Conservation (phyloP, 2,888 invertebrate genomes). For the Coecobrya sp. region DNA sequence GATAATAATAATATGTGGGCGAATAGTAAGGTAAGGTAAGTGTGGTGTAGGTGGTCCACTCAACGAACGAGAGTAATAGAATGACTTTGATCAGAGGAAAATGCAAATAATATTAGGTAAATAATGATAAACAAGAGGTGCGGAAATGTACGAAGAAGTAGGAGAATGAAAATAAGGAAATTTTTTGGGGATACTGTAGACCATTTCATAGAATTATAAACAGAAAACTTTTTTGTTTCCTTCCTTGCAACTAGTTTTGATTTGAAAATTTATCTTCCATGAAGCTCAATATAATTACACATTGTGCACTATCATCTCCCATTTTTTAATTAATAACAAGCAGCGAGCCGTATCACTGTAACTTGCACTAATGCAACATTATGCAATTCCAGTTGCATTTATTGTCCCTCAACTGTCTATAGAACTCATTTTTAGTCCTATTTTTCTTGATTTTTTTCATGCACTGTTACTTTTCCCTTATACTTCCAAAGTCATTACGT, state of each 20-base stretch:
- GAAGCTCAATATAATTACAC: not conserved
- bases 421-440: not conserved
- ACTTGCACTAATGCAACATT: not conserved
- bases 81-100: too few species aligned
- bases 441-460: conserved; percentile 18
- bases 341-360: not conserved
- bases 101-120: too few species aligned
- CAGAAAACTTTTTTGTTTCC: not conserved
- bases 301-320: not conserved
- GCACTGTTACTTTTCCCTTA: not conserved
- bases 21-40: not conserved
- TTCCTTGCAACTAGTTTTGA: too few species aligned
- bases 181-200: too few species aligned
- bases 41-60: not conserved
- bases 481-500: conserved; percentile 21
- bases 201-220: too few species aligned
- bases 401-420: not conserved
- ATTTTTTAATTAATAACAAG: not conserved
- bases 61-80: too few species aligned
- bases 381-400: not conserved
- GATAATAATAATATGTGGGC: not conserved
- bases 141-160: too few species aligned
- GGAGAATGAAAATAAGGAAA: not conserved
- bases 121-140: too few species aligned
- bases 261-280: conserved; percentile 68